These are phyloP conservation scores for Temnothorax ravouxi DNA, from an alignment of 2,888 invertebrate species.

Conservation along the genomic window DNA sequence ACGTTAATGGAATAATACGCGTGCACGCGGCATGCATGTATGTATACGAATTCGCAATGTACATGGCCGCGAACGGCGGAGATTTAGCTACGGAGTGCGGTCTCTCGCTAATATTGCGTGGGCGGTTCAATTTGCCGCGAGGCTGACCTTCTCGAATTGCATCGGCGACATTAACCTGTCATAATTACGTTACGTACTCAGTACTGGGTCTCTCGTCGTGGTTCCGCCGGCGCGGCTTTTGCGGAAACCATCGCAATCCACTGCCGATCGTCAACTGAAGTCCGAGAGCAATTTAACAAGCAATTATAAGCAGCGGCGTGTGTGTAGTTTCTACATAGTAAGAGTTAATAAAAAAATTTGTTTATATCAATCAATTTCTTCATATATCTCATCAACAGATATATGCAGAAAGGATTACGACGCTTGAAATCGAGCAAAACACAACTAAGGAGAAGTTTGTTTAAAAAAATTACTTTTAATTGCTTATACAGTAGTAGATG, in stretches of 20 bases:
- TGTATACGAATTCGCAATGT: conserved; percentile 65
- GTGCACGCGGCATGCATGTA: conserved; percentile 53
- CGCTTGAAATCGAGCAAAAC: no score
- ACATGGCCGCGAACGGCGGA: conserved; percentile 48
- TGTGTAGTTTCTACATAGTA: not conserved
- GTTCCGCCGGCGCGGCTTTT: conserved; percentile 43
- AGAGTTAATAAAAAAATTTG: not conserved
- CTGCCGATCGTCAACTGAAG: conserved; percentile 26
- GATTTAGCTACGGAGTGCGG: conserved; percentile 74
- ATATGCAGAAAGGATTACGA: no score
- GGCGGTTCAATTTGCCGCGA: conserved; percentile 83
- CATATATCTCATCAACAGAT: no score
- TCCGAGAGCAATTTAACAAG: conserved; percentile 37
- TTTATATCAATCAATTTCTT: no score
- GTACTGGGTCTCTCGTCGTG: conserved; percentile 28
- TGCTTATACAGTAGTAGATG: no score
- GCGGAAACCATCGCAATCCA: conserved; percentile 41
- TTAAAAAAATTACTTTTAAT: no score
- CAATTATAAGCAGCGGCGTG: not conserved
- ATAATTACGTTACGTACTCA: no score
- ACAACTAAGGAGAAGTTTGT: no score
- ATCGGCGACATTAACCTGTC: conserved; percentile 66
- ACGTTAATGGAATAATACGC: conserved; percentile 75
- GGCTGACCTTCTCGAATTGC: conserved; percentile 75
- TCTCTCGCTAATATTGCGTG: conserved; percentile 77